Percentiles rank a stretch among this genome's conserved stretches.
Conservation (phyloP, 2,113 vertebrate genomes). For the Echinops telfairi region DNA sequence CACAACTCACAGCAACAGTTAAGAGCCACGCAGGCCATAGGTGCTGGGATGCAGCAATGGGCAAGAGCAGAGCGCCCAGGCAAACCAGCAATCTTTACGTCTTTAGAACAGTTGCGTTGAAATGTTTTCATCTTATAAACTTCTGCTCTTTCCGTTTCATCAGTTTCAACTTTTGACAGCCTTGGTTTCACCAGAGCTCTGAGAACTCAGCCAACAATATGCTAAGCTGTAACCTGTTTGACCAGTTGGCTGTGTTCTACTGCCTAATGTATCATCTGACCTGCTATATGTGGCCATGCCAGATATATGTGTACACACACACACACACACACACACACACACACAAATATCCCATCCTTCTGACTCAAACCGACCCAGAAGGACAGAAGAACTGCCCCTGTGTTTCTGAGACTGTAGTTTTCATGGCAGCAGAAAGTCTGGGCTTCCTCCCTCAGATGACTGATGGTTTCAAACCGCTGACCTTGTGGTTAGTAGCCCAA, state of each 20-base stretch:
- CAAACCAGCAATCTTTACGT: not conserved
- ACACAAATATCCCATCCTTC: too few relatives aligned
- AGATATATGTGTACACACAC: too few relatives aligned
- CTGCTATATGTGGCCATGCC: not conserved
- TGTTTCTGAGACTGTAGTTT: too few relatives aligned
- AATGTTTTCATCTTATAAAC: not conserved
- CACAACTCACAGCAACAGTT: not conserved
- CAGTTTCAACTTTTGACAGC: not conserved
- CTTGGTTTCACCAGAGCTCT: not conserved
- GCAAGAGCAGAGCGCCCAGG: not conserved
- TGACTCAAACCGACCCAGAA: too few relatives aligned
- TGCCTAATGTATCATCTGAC: conserved; percentile 8
- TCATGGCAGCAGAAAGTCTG: too few relatives aligned
- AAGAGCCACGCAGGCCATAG: not conserved
- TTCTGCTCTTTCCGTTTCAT: not conserved
- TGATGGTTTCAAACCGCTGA: too few relatives aligned
- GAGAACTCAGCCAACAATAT: not conserved
- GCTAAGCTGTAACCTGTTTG: not conserved
- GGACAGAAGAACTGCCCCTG: too few relatives aligned
- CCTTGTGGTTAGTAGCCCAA: too few relatives aligned
- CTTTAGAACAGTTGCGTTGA: not conserved
- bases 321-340: too few relatives aligned
- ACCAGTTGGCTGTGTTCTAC: not conserved
- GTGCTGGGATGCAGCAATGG: not conserved
- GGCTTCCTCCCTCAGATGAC: too few relatives aligned